A percentile compares a stretch with the other conserved stretches of the same genome.
These are phyloP conservation scores for Cebus imitator DNA, from an alignment of 2,113 vertebrate species.

Conservation along the genomic window DNA sequence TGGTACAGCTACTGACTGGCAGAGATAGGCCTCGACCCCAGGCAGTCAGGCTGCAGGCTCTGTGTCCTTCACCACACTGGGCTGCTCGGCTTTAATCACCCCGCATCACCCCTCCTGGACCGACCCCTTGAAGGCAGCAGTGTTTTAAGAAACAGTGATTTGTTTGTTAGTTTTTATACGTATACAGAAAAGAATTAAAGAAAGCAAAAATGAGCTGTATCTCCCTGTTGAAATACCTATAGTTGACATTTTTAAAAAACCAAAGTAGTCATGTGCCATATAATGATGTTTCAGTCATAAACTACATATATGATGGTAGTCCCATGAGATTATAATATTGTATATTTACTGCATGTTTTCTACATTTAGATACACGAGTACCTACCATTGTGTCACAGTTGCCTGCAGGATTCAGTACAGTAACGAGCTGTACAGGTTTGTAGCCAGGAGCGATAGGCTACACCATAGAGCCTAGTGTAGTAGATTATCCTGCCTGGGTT, in stretches of 20 bases:
- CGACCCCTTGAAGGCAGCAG: neutral
- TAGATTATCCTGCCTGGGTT: neutral
- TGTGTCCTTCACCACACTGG: rapidly evolving
- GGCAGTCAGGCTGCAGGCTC: neutral
- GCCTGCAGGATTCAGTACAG: neutral
- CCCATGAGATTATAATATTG: neutral
- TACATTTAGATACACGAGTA: neutral
- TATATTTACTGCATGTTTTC: neutral
- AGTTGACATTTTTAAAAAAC: neutral
- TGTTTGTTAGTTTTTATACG: neutral
- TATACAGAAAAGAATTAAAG: neutral
- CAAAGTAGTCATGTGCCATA: neutral
- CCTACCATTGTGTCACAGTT: neutral
- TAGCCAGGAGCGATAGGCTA: neutral
- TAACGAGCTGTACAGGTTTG: neutral
- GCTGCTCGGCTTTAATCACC: neutral
- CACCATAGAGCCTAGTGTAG: too few relatives aligned
- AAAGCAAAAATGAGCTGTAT: neutral
- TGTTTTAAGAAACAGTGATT: neutral
- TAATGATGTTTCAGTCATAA: neutral
- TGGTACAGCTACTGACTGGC: neutral
- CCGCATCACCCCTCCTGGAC: neutral
- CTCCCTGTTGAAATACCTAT: neutral
- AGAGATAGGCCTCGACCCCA: neutral
- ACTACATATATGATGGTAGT: neutral